Evolutionary conservation across 2,797 vertebrate species (phyloP), one percentile per base, ranked within the genome.

Genomic region (Micrastur ruficollis): DNA sequence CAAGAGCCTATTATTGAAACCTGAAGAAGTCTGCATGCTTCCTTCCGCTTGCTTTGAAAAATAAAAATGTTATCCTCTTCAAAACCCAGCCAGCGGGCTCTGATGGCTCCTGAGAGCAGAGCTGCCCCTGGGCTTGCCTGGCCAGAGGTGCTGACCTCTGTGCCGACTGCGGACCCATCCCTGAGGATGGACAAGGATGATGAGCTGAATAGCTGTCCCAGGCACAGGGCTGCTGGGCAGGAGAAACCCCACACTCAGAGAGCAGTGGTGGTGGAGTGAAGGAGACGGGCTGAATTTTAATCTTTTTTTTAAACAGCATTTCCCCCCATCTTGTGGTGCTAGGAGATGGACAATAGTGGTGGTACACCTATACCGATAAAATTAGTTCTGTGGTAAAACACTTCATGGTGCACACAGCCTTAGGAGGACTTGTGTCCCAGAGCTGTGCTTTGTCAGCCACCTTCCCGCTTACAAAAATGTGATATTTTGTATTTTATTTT

Each of bases 1-100:
- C 52, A 71, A 62, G 75, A 81, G n/a, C 50, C 61, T 71, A 6
- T 85, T 89, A 88, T 63, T 89, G 42, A 83, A 89, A 67, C 46
- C 34, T 56, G 42, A 68, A 55, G 8, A 61, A 58, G 14, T 32
- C 46, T 65, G 16, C 5, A 7, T 36, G 9, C 9, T 87, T 94
- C 25, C 44, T 75, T 65, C 55, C 44, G 15, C 44, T 91, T 40
- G 8, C 16, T 74, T 85, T 40, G 36, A 81, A 75, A 87, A 82
- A 38, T 0, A 16, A 12, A 66, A 63, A 22, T 16, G 20, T 82
- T 70, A 31, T 76, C 6, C 59, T 61, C 29, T 67, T 92, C 56
- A 36, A 73, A 91, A 76, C n/a, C 16, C 42, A 66, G 25, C 10
- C 0, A 1, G 18, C 40, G 40, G 36, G 31, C 36, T 65, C 40